These are phyloP conservation scores for Ichneumoninae sp. DNA, from an alignment of 2,888 invertebrate species.

Conservation along the genomic window DNA sequence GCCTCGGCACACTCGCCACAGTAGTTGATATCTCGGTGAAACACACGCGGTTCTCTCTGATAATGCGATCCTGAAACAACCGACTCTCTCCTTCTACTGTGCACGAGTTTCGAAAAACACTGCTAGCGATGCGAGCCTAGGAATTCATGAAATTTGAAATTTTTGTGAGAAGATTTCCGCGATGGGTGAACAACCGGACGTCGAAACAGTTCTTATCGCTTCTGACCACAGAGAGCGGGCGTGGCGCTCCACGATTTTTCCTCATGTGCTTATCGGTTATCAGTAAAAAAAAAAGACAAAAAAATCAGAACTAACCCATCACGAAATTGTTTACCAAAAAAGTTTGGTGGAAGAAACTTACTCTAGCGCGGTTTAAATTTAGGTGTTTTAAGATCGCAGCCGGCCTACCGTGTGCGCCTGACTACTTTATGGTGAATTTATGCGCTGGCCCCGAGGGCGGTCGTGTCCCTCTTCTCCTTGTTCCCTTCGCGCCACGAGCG, in stretches of 20 bases:
- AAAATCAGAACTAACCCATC: not conserved
- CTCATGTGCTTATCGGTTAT: not conserved
- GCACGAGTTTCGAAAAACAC: constrained; percentile 17
- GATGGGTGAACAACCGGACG: constrained; percentile 5
- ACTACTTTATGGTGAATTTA: constrained; percentile 69
- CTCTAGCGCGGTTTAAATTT: constrained; percentile 64
- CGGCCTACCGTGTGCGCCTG: constrained; percentile 59
- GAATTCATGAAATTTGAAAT: constrained; percentile 7
- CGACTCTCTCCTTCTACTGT: not conserved
- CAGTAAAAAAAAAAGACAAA: not conserved
- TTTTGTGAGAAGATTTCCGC: not conserved
- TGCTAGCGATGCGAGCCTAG: not conserved
- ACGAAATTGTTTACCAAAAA: not conserved
- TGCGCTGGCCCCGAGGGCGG: constrained; percentile 58
- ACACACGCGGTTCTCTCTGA: constrained; percentile 69
- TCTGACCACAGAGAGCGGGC: not conserved
- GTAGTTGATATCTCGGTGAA: constrained; percentile 73
- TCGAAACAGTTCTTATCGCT: constrained; percentile 5
- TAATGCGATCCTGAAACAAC: constrained; percentile 47
- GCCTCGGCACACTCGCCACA: constrained; percentile 74
- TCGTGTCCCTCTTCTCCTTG: constrained; percentile 37
- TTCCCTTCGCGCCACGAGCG: not conserved
- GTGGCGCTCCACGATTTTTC: not conserved
- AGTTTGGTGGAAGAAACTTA: constrained; percentile 18
- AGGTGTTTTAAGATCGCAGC: constrained; percentile 69